Base-by-base conservation (phyloP, 2,113 vertebrate species). In the Dicerorhinus sumatrensis region DNA sequence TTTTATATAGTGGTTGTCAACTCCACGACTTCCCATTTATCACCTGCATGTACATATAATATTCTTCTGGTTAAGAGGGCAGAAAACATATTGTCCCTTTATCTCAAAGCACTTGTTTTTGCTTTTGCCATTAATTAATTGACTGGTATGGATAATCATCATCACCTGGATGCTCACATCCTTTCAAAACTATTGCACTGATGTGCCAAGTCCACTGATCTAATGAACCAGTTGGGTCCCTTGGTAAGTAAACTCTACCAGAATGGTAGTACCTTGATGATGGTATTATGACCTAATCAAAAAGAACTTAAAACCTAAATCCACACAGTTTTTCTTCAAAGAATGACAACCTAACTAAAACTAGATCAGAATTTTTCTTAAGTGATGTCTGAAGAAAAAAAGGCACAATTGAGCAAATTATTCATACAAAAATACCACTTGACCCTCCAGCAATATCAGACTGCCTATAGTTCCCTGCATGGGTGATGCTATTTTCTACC, bases 41-140 rank as follows among this genome's bases (percentile, higher is more conserved):
- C 48, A 20, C 8, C 14, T 42, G 80, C 63, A n/a, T 42, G 23
- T 63, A 83, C 20, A 20, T 46, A 67, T 67, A 77, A 93, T 56
- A 88, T 75, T 93, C 33, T 96, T 77, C 51, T 72, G 31, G 36
- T 23, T 56, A 69, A 92, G 39, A 67, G 67, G 39, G 75, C 56
- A 91, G 27, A 93, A 91, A 80, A 93, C 39, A 69, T 79, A 87
- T 70, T 75, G 9, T n/a, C 36, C 18, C 39, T 93, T 93, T 63
- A 87, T 48, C 48, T 85, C 60, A 63, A 88, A 90, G 39, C 46
- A 91, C 11, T 91, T 79, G 48, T 60, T 91, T 96, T 73, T 84
- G 29, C 75, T 87, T 91, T 90, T 83, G 21, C 56, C 72, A 80
- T 95, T 75, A 79, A 94, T 90, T 95, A 91, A 80, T 27, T 95